These are phyloP conservation scores for Corynorhinus townsendii DNA, from an alignment of 2,113 vertebrate genomes.

Conservation along the genomic window DNA sequence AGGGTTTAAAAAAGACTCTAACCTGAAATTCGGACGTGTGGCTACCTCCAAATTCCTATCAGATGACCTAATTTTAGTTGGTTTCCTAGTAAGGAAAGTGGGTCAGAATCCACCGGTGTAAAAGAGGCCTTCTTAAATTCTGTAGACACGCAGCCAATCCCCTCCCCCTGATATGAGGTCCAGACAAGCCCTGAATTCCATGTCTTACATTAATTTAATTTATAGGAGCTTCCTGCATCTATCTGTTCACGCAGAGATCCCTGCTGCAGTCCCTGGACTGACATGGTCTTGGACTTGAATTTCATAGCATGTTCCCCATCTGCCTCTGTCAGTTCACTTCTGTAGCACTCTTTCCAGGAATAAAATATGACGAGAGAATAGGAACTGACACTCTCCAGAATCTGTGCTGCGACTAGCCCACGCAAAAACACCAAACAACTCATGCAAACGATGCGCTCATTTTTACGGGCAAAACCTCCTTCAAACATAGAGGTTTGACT, in stretches of 20 bases:
- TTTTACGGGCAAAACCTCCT: not conserved
- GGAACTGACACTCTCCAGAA: not conserved
- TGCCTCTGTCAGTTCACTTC: not conserved
- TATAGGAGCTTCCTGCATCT: not conserved
- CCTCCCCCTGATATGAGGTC: not conserved
- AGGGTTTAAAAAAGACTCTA: not conserved
- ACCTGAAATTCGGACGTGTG: slow-evolving; percentile 3
- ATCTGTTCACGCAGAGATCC: not conserved
- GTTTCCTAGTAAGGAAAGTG: not conserved
- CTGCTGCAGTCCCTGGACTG: not conserved
- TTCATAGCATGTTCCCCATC: not conserved
- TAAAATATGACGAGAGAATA: not conserved
- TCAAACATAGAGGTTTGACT: not conserved
- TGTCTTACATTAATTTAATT: not conserved
- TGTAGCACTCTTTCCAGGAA: not conserved
- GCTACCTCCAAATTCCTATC: slow-evolving; percentile 32
- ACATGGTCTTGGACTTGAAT: not conserved
- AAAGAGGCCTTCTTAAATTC: not conserved
- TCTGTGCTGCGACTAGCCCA: not conserved
- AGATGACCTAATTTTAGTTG: slow-evolving; percentile 32
- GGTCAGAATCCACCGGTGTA: not conserved
- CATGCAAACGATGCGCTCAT: not conserved
- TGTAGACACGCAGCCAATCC: not conserved
- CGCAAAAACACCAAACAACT: not conserved
- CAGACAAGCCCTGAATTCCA: not conserved